Evolutionary conservation across 2,797 vertebrate genomes (phyloP).

Genomic region (Apogon hyalosoma): DNA sequence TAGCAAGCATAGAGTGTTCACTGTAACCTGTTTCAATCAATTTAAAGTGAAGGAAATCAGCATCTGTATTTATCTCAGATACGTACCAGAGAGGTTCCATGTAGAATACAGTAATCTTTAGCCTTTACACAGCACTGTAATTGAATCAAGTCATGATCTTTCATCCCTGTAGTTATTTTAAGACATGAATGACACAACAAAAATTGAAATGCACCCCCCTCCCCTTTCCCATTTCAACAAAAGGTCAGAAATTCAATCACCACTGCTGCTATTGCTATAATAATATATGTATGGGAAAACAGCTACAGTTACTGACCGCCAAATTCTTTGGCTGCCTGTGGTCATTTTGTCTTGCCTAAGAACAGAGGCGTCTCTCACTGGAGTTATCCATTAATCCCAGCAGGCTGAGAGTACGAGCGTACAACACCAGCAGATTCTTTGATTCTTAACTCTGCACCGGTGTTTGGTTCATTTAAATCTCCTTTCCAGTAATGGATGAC

Average conservation of each 20-base stretch:
- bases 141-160: slow-evolving; percentile 85
- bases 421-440: slow-evolving; percentile 59
- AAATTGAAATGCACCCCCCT: slow-evolving; percentile 82
- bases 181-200: slow-evolving; percentile 85
- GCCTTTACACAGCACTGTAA: slow-evolving; percentile 79
- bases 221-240: slow-evolving; percentile 83
- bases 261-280: slow-evolving; percentile 83
- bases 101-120: slow-evolving; percentile 81
- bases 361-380: slow-evolving; percentile 79
- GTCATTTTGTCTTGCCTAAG: slow-evolving; percentile 81
- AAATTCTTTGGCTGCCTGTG: slow-evolving; percentile 84
- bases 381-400: slow-evolving; percentile 83
- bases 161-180: slow-evolving; percentile 86
- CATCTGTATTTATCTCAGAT: slow-evolving; percentile 57
- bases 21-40: slow-evolving; percentile 52
- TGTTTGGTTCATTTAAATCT: slow-evolving; percentile 39
- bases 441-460: slow-evolving; percentile 39
- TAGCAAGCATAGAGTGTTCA: slow-evolving; percentile 18
- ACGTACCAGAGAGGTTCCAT: slow-evolving; percentile 69
- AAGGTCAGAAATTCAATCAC: slow-evolving; percentile 90
- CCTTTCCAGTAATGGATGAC: not conserved
- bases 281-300: slow-evolving; percentile 86
- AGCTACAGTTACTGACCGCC: slow-evolving; percentile 80
- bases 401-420: slow-evolving; percentile 47
- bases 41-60: slow-evolving; percentile 54